Evolutionary conservation across 2,113 vertebrate species (phyloP).

Genomic region (Mormoops blainvillei): DNA sequence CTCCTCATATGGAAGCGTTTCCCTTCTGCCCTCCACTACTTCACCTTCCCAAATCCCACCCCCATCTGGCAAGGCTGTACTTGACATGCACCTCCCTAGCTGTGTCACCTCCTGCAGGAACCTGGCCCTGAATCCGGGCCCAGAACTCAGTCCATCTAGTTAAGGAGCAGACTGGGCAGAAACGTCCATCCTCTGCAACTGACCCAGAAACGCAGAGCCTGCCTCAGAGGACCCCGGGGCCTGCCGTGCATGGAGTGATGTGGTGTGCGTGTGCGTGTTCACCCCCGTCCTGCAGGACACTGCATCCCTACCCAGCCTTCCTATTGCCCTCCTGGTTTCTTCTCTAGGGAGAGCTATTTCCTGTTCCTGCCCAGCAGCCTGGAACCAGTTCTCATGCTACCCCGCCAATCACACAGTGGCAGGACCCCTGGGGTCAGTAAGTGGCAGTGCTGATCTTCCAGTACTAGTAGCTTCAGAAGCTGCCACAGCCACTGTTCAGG

Average conservation of each 20-base stretch:
- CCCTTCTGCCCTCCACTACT: neutral
- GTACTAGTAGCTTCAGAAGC: neutral
- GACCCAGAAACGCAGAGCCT: neutral
- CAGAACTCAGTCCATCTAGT: neutral
- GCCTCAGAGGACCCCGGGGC: neutral
- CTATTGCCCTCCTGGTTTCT: neutral
- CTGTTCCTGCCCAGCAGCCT: neutral
- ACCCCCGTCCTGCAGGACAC: neutral
- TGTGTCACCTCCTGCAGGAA: neutral
- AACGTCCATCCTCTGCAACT: neutral
- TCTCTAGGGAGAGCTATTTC: neutral
- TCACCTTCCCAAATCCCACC: neutral
- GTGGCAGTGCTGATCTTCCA: neutral
- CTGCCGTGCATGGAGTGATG: neutral
- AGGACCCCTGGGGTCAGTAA: neutral
- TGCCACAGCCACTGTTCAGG: neutral
- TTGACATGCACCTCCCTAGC: neutral
- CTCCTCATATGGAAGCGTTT: neutral
- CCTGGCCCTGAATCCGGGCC: neutral
- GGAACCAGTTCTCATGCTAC: neutral
- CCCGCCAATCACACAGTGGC: neutral
- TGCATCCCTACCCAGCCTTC: too few relatives aligned
- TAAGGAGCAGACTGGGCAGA: neutral
- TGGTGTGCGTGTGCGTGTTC: fast-evolving
- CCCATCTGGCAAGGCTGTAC: neutral